phyloP scores from a whole-genome alignment of 2,113 vertebrate genomes.

The Macaca mulatta region DNA sequence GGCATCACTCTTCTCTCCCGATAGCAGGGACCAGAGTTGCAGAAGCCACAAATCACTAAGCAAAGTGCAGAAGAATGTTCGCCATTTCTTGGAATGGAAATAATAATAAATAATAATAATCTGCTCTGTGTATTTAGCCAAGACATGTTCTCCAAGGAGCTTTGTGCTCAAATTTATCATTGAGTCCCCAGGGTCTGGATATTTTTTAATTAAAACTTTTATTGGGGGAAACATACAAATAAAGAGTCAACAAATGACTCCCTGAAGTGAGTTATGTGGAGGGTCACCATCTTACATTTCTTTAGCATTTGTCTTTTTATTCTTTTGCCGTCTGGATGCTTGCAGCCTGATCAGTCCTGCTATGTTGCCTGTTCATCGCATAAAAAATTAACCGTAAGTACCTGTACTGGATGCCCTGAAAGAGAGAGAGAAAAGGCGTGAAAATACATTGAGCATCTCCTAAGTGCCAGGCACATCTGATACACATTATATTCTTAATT shows the following conservation, averaged over 20 bases:
- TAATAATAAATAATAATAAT: conserved; percentile 80
- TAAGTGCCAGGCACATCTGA: not conserved
- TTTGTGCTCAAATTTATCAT: conserved; percentile 62
- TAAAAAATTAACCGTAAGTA: conserved; percentile 24
- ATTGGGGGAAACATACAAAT: conserved; percentile 39
- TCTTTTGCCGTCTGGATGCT: not conserved
- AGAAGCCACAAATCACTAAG: conserved; percentile 73
- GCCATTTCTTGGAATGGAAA: conserved; percentile 77
- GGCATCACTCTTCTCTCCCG: conserved; percentile 44
- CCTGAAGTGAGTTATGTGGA: conserved; percentile 1
- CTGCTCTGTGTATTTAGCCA: conserved; percentile 62
- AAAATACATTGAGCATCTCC: not conserved
- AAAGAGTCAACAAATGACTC: not conserved
- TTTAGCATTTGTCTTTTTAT: not conserved
- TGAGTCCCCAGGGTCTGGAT: conserved; percentile 57
- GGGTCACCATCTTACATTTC: not conserved
- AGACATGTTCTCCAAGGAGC: conserved; percentile 68
- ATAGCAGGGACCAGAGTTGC: conserved; percentile 1
- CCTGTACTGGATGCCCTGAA: not conserved
- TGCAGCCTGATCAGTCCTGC: not conserved
- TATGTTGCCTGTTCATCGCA: not conserved
- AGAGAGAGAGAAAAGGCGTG: not conserved
- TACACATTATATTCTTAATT: conserved; percentile 10
- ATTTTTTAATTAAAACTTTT: conserved; percentile 73
- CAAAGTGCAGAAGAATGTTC: conserved; percentile 71